Percentiles rank a stretch among this genome's conserved stretches.
phyloP scores from a whole-genome alignment of 2,797 vertebrate species.

The Rhynchotus rufescens region DNA sequence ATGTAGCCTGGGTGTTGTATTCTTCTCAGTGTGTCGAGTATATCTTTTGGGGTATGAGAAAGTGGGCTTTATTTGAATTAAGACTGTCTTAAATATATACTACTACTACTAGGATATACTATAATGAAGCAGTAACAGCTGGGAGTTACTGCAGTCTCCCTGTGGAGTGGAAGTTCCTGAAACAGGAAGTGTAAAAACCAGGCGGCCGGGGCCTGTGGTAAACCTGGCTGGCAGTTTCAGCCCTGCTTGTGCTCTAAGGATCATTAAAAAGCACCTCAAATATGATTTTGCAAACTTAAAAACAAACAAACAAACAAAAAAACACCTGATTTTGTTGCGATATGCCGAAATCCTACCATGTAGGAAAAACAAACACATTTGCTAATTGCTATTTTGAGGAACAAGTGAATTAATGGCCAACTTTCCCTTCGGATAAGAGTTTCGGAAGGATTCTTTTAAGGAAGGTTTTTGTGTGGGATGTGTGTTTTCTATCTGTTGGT shows the following conservation, averaged over 20 bases:
- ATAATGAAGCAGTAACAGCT: background rate
- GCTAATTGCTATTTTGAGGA: background rate
- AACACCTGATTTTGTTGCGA: background rate
- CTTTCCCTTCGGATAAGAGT: background rate
- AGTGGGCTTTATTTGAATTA: background rate
- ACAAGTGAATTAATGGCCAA: background rate
- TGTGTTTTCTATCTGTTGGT: background rate
- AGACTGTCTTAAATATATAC: rapidly evolving
- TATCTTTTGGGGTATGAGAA: background rate
- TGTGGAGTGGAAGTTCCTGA: background rate
- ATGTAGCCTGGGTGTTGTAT: background rate
- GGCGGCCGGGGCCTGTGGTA: background rate
- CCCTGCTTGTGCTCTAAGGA: background rate
- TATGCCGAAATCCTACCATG: background rate
- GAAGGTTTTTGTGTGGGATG: background rate
- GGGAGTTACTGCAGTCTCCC: background rate
- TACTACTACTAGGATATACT: rapidly evolving
- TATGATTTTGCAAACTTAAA: background rate
- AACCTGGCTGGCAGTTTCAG: background rate
- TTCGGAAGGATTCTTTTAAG: background rate
- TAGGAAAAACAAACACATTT: background rate
- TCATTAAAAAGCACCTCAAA: background rate
- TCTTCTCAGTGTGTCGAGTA: rapidly evolving
- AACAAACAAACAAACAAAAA: no score
- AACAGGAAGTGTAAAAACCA: background rate